Conservation (phyloP, 2,888 invertebrate species). For the Gasteruption jaculator region DNA sequence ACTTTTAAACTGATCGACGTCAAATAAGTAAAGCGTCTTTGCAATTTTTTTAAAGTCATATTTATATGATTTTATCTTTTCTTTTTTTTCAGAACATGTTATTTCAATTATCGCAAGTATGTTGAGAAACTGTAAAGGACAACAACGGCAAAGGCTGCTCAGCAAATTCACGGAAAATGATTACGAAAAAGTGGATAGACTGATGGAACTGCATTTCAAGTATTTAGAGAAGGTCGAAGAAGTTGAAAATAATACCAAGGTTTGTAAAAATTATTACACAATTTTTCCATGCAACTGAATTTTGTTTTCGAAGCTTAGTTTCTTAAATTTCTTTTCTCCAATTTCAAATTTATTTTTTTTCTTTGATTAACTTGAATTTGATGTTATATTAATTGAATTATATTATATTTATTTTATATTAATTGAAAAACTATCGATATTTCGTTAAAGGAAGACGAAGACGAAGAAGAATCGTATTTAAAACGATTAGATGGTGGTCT, state of each 20-base stretch:
- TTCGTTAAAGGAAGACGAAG: constrained; percentile 64
- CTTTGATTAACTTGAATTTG: background rate
- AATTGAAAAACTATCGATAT: background rate
- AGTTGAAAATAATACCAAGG: constrained; percentile 65
- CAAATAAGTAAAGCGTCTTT: background rate
- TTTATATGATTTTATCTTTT: background rate
- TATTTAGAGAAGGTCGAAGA: constrained; percentile 90
- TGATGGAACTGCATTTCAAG: constrained; percentile 95
- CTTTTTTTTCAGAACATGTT: constrained; percentile 70
- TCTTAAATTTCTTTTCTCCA: too few relatives aligned
- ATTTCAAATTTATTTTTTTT: constrained; percentile 3
- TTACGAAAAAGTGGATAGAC: constrained; percentile 94
- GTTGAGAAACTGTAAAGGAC: constrained; percentile 86
- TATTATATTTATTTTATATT: too few relatives aligned
- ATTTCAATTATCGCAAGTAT: constrained; percentile 90
- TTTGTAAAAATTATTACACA: too few relatives aligned
- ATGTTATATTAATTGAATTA: constrained; percentile 5
- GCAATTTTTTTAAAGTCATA: constrained; percentile 8
- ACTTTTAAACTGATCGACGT: too few relatives aligned
- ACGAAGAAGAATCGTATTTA: constrained; percentile 83
- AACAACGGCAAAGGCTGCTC: constrained; percentile 84
- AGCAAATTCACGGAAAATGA: constrained; percentile 98
- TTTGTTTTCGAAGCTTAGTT: too few relatives aligned
- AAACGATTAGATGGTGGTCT: constrained; percentile 88
- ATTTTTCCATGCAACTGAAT: too few relatives aligned